phyloP scores from a whole-genome alignment of 2,797 vertebrate species.

The Nyctibius grandis region DNA sequence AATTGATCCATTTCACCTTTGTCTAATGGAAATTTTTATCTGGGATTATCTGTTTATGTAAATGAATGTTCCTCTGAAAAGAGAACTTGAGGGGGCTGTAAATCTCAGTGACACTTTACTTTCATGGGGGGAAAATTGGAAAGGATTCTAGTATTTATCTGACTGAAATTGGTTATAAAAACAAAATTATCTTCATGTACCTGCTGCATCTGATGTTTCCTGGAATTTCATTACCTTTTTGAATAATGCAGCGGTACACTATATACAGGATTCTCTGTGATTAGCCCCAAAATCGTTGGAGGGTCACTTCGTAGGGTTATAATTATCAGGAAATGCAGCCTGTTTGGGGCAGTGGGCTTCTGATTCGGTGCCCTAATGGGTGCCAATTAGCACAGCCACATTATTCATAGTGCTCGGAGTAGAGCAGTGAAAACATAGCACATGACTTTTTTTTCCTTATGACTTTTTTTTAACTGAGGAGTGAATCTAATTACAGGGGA shows the following conservation, averaged over 20 bases:
- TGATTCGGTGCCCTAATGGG: conserved; percentile 35
- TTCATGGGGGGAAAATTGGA: conserved; percentile 79
- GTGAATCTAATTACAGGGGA: conserved; percentile 6
- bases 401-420: not conserved
- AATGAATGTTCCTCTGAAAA: conserved; percentile 92
- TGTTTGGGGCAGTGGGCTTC: conserved; percentile 14
- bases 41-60: conserved; percentile 99
- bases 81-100: conserved; percentile 88
- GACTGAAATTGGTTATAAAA: conserved; percentile 82
- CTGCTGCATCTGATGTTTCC: conserved; percentile 76
- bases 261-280: conserved; percentile 13
- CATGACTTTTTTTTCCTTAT: not conserved
- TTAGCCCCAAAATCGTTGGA: conserved; percentile 52
- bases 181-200: conserved; percentile 79
- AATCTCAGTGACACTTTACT: conserved; percentile 92
- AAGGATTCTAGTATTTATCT: conserved; percentile 79
- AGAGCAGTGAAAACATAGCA: not conserved
- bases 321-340: not conserved
- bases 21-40: conserved; percentile 99
- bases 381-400: conserved; percentile 43
- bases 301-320: not conserved
- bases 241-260: conserved; percentile 61
- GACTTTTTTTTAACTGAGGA: not conserved
- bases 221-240: conserved; percentile 77
- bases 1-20: conserved; percentile 99